Evolutionary conservation across 2,113 vertebrate genomes (phyloP).

Genomic region (Triplophysa dalaica): DNA sequence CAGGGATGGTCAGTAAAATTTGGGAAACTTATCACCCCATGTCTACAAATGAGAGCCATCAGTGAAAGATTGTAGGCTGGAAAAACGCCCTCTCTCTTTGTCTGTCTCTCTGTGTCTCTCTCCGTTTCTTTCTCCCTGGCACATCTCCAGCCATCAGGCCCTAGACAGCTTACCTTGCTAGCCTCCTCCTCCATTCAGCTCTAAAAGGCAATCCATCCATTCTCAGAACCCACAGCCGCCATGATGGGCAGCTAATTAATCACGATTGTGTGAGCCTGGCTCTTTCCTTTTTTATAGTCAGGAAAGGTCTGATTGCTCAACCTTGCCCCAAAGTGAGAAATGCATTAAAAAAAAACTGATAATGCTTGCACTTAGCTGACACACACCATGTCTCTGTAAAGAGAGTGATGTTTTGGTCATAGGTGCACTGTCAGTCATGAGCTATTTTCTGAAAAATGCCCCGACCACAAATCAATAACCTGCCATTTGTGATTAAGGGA

Average conservation of each 20-base stretch:
- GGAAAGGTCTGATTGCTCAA: conserved; percentile 15
- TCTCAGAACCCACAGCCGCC: conserved; percentile 20
- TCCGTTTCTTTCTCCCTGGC: neutral
- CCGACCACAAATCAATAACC: conserved; percentile 49
- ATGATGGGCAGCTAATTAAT: conserved; percentile 54
- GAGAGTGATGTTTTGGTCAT: conserved; percentile 53
- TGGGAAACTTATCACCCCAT: too few relatives aligned
- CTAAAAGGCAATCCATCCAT: conserved; percentile 41
- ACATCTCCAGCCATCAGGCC: conserved; percentile 35
- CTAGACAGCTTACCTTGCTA: conserved; percentile 37
- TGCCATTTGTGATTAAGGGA: conserved; percentile 57
- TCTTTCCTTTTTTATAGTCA: conserved; percentile 29
- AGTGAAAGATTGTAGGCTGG: neutral
- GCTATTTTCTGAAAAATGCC: conserved; percentile 52
- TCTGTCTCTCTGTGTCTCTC: neutral
- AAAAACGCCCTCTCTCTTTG: neutral
- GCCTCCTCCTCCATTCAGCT: conserved; percentile 29
- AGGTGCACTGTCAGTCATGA: conserved; percentile 40
- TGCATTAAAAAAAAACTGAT: neutral
- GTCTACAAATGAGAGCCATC: too few relatives aligned
- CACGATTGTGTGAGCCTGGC: conserved; percentile 18
- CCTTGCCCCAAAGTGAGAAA: neutral
- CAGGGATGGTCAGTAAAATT: too few relatives aligned
- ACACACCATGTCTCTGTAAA: conserved; percentile 32
- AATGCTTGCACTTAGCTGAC: conserved; percentile 21